These are phyloP conservation scores for Columba janthina DNA, from an alignment of 2,113 vertebrate genomes.

Conservation along the genomic window DNA sequence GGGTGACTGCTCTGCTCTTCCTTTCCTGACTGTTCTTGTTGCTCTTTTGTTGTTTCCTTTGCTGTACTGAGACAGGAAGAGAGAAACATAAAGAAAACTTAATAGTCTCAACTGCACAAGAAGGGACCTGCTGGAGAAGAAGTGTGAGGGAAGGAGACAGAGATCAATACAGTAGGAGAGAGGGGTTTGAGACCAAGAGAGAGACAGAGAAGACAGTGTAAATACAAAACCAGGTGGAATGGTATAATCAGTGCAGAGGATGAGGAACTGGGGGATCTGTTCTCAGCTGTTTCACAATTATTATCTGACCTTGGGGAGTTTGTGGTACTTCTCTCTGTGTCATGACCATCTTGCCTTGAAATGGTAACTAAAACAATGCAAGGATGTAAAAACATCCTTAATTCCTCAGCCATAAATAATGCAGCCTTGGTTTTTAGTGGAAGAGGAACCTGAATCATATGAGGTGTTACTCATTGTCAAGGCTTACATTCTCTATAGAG, in stretches of 20 bases:
- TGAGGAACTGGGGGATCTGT: background rate
- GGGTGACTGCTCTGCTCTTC: background rate
- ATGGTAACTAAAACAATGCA: background rate
- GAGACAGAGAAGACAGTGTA: background rate
- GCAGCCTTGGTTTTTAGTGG: background rate
- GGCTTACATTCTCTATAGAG: background rate
- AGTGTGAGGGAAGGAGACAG: background rate
- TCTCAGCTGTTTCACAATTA: slow-evolving; percentile 21
- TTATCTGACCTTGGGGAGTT: background rate
- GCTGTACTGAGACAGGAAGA: background rate
- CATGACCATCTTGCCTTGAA: slow-evolving; percentile 33
- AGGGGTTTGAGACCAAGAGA: background rate
- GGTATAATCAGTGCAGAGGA: background rate
- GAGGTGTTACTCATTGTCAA: background rate
- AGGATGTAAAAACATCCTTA: background rate
- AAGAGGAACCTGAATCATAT: background rate
- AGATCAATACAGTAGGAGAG: background rate
- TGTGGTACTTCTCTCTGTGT: background rate
- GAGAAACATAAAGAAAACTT: background rate
- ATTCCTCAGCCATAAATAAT: background rate
- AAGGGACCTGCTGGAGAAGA: background rate
- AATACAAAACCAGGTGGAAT: background rate
- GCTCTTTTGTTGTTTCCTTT: background rate
- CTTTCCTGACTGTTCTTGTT: background rate
- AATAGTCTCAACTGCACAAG: background rate